Conservation (phyloP, 2,113 vertebrate genomes). For the Oryzias curvinotus region DNA sequence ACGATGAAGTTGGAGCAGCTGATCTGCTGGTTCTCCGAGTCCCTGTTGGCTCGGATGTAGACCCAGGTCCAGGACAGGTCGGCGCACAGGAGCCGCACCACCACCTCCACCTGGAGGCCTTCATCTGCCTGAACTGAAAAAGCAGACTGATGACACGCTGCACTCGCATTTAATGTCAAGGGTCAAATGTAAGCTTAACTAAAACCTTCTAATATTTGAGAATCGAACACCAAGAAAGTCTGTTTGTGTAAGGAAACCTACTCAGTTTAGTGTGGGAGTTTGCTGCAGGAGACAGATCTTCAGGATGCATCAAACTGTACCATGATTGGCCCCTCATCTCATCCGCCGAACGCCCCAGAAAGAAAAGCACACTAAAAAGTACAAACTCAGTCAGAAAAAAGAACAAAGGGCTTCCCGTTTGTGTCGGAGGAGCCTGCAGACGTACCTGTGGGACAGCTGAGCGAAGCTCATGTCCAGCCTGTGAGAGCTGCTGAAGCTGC, state of each 20-base stretch:
- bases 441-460: conserved; percentile 67
- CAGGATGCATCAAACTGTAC: conserved; percentile 84
- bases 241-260: conserved; percentile 58
- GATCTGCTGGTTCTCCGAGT: conserved; percentile 46
- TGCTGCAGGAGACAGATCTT: conserved; percentile 68
- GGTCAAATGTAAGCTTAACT: neutral
- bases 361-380: conserved; percentile 71
- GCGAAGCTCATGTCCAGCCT: conserved; percentile 78
- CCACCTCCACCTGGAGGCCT: conserved; percentile 59
- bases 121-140: conserved; percentile 62
- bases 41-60: conserved; percentile 54
- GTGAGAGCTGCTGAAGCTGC: conserved; percentile 75
- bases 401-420: accelerated
- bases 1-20: conserved; percentile 74
- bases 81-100: conserved; percentile 70
- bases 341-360: conserved; percentile 75
- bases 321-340: conserved; percentile 81
- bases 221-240: no score
- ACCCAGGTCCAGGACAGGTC: conserved; percentile 76
- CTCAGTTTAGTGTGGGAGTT: conserved; percentile 73
- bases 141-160: neutral
- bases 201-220: no score
- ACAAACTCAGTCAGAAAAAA: neutral
- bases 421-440: accelerated
- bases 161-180: neutral